Conservation (phyloP, 2,888 invertebrate genomes). For the Polydrusus cervinus region DNA sequence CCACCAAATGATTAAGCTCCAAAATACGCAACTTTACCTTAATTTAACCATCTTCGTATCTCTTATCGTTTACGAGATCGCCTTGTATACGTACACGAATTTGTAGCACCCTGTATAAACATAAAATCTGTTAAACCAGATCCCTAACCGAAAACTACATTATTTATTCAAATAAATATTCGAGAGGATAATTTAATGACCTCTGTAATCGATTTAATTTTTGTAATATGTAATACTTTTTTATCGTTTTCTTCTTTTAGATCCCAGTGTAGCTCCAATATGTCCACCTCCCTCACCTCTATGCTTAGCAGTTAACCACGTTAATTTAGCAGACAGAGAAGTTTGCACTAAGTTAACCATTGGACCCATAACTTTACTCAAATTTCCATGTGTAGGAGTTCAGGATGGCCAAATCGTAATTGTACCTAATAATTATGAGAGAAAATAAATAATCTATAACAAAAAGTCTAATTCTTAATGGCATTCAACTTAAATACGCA, state of each 20-base stretch:
- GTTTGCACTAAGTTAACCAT: constrained; percentile 57
- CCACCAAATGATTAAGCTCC: too few relatives aligned
- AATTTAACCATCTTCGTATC: too few relatives aligned
- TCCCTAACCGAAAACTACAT: too few relatives aligned
- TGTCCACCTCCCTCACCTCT: constrained; percentile 54
- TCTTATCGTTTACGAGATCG: too few relatives aligned
- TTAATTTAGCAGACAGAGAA: constrained; percentile 55
- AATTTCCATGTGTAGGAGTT: constrained; percentile 57
- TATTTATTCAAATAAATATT: too few relatives aligned
- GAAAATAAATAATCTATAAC: constrained; percentile 37
- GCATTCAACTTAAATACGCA: too few relatives aligned
- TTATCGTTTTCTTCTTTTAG: constrained; percentile 33
- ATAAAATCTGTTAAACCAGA: too few relatives aligned
- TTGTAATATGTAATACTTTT: background rate
- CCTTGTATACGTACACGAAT: too few relatives aligned
- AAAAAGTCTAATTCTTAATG: constrained; percentile 8
- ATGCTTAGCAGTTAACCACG: constrained; percentile 58
- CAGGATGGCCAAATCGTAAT: constrained; percentile 54
- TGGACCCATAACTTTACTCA: constrained; percentile 55
- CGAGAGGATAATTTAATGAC: too few relatives aligned
- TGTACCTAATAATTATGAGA: constrained; percentile 50
- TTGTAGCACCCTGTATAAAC: too few relatives aligned
- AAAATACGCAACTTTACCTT: too few relatives aligned
- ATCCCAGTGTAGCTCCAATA: constrained; percentile 57
- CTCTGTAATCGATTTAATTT: too few relatives aligned